phyloP scores from a whole-genome alignment of 53 echinoderm and acorn worm genomes.

The Hippasteria phrygiana region DNA sequence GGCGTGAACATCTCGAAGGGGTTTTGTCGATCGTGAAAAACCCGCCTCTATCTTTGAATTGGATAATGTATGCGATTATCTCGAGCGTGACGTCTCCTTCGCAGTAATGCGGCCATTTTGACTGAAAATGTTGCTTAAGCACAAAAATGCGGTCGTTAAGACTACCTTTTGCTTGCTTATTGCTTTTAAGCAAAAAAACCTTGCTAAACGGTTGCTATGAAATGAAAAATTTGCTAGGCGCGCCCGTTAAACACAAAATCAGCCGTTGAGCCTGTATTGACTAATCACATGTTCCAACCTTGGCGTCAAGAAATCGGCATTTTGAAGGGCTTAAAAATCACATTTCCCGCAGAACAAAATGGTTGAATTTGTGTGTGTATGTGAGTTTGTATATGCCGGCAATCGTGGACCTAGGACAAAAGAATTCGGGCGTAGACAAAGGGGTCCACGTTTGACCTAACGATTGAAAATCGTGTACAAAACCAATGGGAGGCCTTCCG shows the following conservation, averaged over 20 bases:
- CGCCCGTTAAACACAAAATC: constrained; percentile 21
- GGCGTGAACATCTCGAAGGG: neutral
- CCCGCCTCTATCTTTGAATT: constrained; percentile 5
- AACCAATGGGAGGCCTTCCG: too few relatives aligned
- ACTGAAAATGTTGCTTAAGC: neutral
- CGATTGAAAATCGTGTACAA: too few relatives aligned
- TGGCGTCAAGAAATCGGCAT: too few relatives aligned
- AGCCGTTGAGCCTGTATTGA: neutral
- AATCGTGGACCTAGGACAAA: too few relatives aligned
- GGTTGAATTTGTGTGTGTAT: too few relatives aligned
- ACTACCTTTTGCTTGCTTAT: neutral
- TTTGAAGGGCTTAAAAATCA: too few relatives aligned
- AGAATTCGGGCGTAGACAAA: too few relatives aligned
- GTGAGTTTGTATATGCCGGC: too few relatives aligned
- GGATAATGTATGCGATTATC: neutral
- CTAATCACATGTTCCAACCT: too few relatives aligned
- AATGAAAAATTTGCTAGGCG: constrained; percentile 2
- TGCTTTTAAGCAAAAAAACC: constrained; percentile 12
- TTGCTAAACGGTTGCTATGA: constrained; percentile 16
- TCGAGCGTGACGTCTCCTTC: neutral
- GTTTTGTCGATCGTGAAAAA: constrained; percentile 20
- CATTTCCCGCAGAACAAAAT: too few relatives aligned
- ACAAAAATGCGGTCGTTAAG: constrained; percentile 9
- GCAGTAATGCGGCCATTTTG: constrained; percentile 14
- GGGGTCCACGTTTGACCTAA: too few relatives aligned